Evolutionary conservation across 2,888 invertebrate genomes (phyloP), one percentile per base, ranked within the genome.

Genomic region (Willowsia nigromaculata): DNA sequence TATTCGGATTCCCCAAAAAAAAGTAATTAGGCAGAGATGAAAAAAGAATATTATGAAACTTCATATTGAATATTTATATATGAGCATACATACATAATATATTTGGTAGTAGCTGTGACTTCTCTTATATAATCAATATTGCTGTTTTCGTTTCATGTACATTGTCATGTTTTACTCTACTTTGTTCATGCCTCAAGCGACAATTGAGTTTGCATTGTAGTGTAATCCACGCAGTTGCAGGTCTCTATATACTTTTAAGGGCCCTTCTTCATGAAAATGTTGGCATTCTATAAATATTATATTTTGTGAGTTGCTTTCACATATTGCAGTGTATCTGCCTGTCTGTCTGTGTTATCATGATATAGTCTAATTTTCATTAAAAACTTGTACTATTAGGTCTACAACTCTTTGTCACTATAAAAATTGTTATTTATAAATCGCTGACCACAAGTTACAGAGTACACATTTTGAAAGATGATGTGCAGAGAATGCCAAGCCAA

Each of bases 401-500:
- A 15, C 9, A 50, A 15, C 9, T 11, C n/a, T n/a, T n/a, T n/a
- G n/a, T n/a, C n/a, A 50, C 7, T 59, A 27, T 59, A 7, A 1
- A 1, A 11, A 59, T 11, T 59, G n/a, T 59, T 22, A 25, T 59
- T 15, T 11, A 30, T 33, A 33, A 30, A 59, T 27, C 33, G 43
- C 62, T 62, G 62, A 81, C 62, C 43, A 62, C 40, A 62, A 62
- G 40, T 81, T 81, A 30, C 27, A 27, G 18, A n/a, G 62, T 65
- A 65, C 62, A 65, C n/a, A n/a, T n/a, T n/a, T n/a, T 76, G 37
- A 43, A 18, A 43, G 43, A 43, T 11, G 25, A 43, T 40, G 71
- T 2, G 50, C 65, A 27, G 50, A 68, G 50, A 84, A 74, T 74
- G 53, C 71, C 59, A 62, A 84, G 83, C 68, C 71, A 53, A 84